A percentile compares a stretch with the other conserved stretches of the same genome.
These are phyloP conservation scores for Chrysopa pallens DNA, from an alignment of 1,140 invertebrate species.

Conservation along the genomic window DNA sequence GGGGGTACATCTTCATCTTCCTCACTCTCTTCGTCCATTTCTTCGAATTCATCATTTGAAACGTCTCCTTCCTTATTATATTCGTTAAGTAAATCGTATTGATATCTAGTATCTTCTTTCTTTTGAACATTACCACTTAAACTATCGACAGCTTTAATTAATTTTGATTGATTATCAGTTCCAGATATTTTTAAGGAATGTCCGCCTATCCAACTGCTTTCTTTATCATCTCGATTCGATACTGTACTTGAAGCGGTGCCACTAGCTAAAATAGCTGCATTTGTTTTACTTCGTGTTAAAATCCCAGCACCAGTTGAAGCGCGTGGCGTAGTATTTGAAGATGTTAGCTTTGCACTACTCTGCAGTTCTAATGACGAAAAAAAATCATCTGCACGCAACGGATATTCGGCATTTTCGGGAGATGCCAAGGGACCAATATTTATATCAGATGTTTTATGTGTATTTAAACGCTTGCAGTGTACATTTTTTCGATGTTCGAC, in stretches of 20 bases:
- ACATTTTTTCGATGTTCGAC: conserved; percentile 56
- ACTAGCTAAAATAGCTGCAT: conserved; percentile 18
- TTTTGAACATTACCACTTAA: conserved; percentile 28
- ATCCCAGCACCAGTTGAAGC: conserved; percentile 21
- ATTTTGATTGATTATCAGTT: conserved; percentile 33
- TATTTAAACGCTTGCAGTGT: conserved; percentile 25
- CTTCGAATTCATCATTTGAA: conserved; percentile 30
- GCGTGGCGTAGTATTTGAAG: conserved; percentile 18
- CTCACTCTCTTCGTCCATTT: conserved; percentile 33
- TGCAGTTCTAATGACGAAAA: conserved; percentile 71
- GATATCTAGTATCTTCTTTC: conserved; percentile 19
- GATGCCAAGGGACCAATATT: conserved; percentile 14
- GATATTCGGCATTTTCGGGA: conserved; percentile 22
- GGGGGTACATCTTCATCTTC: conserved; percentile 27
- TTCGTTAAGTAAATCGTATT: conserved; percentile 22
- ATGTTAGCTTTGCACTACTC: conserved; percentile 43
- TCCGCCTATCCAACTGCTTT: conserved; percentile 38
- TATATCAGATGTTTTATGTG: conserved; percentile 24
- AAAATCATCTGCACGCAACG: conserved; percentile 60
- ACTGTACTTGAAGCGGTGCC: conserved; percentile 8
- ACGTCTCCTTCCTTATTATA: conserved; percentile 25
- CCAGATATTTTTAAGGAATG: conserved; percentile 29
- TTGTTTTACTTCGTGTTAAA: conserved; percentile 24
- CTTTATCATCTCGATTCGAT: conserved; percentile 20
- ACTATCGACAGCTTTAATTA: conserved; percentile 39